Conservation (phyloP, 1,140 invertebrate species). For the honey bee (Apis mellifera) region DNA sequence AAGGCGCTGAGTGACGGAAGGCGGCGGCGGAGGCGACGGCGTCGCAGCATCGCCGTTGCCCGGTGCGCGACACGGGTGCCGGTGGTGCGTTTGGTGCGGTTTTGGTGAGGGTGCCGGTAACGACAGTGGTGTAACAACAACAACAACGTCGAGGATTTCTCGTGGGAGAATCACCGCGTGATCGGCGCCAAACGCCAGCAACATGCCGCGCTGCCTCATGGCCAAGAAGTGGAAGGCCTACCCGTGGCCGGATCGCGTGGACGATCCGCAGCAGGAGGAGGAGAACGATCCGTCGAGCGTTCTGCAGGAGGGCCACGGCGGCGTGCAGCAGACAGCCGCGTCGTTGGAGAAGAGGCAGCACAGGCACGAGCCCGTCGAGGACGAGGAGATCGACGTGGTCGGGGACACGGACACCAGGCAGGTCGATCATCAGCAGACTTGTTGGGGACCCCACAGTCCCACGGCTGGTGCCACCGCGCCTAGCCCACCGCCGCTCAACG, state of each 20-base stretch:
- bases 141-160: slow-evolving; percentile 9
- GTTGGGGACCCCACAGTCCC: slow-evolving; percentile 87
- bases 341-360: slow-evolving; percentile 56
- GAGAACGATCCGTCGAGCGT: slow-evolving; percentile 21
- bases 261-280: slow-evolving; percentile 76
- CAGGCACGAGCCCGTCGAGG: slow-evolving; percentile 82
- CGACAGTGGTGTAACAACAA: slow-evolving; percentile 32
- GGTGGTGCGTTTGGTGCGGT: slow-evolving; percentile 49
- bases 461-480: slow-evolving; percentile 88
- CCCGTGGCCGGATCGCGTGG: slow-evolving; percentile 87
- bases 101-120: slow-evolving; percentile 56
- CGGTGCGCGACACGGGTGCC: slow-evolving; percentile 12
- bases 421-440: slow-evolving; percentile 78
- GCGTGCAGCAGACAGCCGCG: slow-evolving; percentile 49
- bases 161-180: too few relatives aligned
- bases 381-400: slow-evolving; percentile 92
- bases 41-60: slow-evolving; percentile 54
- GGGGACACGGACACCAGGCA: slow-evolving; percentile 80
- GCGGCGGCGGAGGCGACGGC: slow-evolving; percentile 67
- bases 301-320: slow-evolving; percentile 40
- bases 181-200: too few relatives aligned
- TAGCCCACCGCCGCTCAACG: slow-evolving; percentile 86
- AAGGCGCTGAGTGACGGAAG: slow-evolving; percentile 56
- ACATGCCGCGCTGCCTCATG: slow-evolving; percentile 93
- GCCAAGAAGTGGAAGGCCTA: slow-evolving; percentile 95